Conservation (phyloP, 2,113 vertebrate species). For the Potamarius usumacintae region DNA sequence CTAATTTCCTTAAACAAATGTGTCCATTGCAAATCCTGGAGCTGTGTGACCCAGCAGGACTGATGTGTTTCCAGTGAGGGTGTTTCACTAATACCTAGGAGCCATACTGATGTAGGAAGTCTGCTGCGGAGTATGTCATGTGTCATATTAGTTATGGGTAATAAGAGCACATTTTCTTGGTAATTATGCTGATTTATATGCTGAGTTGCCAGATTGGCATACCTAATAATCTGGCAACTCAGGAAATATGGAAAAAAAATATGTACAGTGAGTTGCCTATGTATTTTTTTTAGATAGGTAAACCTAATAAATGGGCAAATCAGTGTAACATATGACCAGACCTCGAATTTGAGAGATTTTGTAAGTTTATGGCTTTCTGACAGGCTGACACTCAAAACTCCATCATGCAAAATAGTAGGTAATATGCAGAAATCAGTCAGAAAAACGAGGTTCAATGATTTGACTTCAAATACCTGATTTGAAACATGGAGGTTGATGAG, state of each 20-base stretch:
- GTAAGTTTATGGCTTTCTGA: neutral
- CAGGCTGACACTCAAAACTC: neutral
- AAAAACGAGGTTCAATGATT: neutral
- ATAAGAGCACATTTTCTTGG: neutral
- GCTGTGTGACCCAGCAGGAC: neutral
- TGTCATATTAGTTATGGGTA: neutral
- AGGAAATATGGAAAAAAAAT: neutral
- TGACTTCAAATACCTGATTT: neutral
- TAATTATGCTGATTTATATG: constrained; percentile 2
- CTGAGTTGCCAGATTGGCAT: neutral
- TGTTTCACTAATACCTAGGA: constrained; percentile 26
- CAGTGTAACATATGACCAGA: neutral
- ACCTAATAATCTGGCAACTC: neutral
- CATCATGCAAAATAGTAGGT: neutral
- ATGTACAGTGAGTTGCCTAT: neutral
- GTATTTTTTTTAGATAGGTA: neutral
- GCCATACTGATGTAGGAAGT: neutral
- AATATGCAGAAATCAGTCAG: neutral
- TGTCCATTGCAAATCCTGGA: constrained; percentile 28
- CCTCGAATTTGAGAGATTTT: neutral
- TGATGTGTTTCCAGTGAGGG: neutral
- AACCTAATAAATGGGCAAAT: constrained; percentile 15
- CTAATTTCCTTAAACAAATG: constrained; percentile 50
- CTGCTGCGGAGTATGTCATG: neutral
- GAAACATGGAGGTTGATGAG: neutral